Conservation (phyloP, 2,888 invertebrate genomes). For the Ophraella communa region DNA sequence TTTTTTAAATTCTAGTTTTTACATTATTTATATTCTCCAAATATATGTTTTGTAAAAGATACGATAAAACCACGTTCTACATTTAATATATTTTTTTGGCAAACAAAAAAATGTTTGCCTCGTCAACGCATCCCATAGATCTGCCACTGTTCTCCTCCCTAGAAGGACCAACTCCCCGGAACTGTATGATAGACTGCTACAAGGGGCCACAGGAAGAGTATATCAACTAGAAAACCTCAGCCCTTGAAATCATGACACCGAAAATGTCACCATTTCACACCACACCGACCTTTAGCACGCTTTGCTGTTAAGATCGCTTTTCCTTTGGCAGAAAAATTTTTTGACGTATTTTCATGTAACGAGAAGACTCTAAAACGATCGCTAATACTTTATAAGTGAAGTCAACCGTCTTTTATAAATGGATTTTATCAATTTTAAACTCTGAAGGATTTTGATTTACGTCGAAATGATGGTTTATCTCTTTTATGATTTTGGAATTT, state of each 20-base stretch:
- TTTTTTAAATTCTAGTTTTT: too few relatives aligned
- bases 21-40: too few relatives aligned
- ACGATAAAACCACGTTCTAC: background rate
- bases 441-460: conserved; percentile 54
- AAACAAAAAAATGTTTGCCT: background rate
- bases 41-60: background rate
- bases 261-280: conserved; percentile 22
- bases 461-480: conserved; percentile 46
- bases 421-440: conserved; percentile 62
- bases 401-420: conserved; percentile 61
- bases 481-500: conserved; percentile 38
- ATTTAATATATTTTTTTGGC: conserved; percentile 7
- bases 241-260: conserved; percentile 30
- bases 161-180: conserved; percentile 39
- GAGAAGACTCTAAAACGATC: conserved; percentile 50
- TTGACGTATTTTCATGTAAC: conserved; percentile 25
- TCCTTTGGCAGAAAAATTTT: conserved; percentile 7
- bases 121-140: conserved; percentile 18
- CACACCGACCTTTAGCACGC: conserved; percentile 15
- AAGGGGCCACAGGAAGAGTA: conserved; percentile 53
- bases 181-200: conserved; percentile 56
- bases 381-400: conserved; percentile 61
- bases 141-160: conserved; percentile 32
- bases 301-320: conserved; percentile 10
- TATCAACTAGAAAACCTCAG: conserved; percentile 51